Evolutionary conservation across 1,140 invertebrate genomes (phyloP), one percentile per base, ranked within the genome.

Genomic region (Drosophila mayri): DNA sequence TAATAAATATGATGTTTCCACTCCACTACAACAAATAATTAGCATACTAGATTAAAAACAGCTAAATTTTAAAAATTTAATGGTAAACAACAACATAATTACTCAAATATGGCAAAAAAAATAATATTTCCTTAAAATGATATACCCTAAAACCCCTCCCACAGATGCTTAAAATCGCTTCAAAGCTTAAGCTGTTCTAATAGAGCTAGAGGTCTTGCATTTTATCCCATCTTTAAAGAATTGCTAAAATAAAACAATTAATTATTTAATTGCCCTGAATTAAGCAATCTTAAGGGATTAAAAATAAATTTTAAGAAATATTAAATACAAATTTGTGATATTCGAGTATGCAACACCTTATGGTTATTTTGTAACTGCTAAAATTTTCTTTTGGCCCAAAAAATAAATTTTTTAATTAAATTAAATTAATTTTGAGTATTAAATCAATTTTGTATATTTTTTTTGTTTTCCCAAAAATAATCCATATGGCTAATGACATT

Each of bases 361-460:
- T 32, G 7, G 30, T 32, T 32, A 22, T 25, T 25, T 25, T 25
- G 32, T 10, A 4, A 32, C 8, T 32, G 30, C 8, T 32, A 9
- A 32, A 35, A 11, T 11, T 35, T 10, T 35, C 32, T 2, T 3
- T 10, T 11, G 1, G 2, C 2, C 11, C 11, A 3, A 1, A 11
- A 3, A 35, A 35, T 1, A 12, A 4, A 35, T 4, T 11, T 11
- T 11, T 35, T 12, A 35, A 35, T 12, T 32, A 6, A 35, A 12
- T 14, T 20, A 2, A 35, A 2, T 7, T 0, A 32, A 18, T 52
- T 20, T 14, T 20, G 5, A 35, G 0, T 52, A 32, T 20, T 35
- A 35, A 35, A 22, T 52, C 50, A 35, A 11, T 32, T 2, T 14
- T 52, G 12, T 52, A 37, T 52, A 35, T 52, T 52, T 52, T 35